Evolutionary conservation across 2,113 vertebrate genomes (phyloP).

Genomic region (Sula dactylatra): DNA sequence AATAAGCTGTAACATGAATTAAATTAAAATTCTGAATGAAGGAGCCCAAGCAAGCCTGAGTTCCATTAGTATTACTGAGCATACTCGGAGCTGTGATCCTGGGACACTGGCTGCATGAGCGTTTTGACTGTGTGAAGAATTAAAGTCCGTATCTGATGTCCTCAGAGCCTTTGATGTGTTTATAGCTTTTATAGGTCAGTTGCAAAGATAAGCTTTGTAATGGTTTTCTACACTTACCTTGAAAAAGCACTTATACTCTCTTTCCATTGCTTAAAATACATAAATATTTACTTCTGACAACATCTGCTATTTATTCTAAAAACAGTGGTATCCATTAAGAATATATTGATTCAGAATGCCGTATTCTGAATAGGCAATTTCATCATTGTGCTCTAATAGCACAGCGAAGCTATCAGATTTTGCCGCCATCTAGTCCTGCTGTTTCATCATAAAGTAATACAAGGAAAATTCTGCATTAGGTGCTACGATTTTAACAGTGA

Average conservation of each 20-base stretch:
- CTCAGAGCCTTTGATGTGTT: constrained; percentile 34
- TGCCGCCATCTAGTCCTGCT: background rate
- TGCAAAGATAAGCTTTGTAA: constrained; percentile 44
- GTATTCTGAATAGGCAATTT: background rate
- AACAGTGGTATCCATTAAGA: background rate
- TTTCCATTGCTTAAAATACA: constrained; percentile 3
- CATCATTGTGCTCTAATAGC: background rate
- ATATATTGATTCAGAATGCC: constrained; percentile 7
- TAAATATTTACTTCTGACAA: background rate
- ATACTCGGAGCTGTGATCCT: background rate
- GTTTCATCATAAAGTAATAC: background rate
- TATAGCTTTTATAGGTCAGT: constrained; percentile 21
- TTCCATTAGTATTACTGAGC: background rate
- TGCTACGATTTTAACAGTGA: background rate
- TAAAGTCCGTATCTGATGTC: constrained; percentile 28
- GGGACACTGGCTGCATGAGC: background rate
- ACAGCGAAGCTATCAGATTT: background rate
- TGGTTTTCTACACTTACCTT: constrained; percentile 15
- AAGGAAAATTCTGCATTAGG: background rate
- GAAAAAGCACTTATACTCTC: background rate
- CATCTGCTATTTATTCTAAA: constrained; percentile 22
- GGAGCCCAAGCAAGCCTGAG: background rate
- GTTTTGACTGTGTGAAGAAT: constrained; percentile 4
- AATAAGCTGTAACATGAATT: background rate
- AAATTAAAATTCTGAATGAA: background rate